Evolutionary conservation across 2,113 vertebrate genomes (phyloP), one percentile per base, ranked within the genome.

Genomic region (Gallinago undulata): DNA sequence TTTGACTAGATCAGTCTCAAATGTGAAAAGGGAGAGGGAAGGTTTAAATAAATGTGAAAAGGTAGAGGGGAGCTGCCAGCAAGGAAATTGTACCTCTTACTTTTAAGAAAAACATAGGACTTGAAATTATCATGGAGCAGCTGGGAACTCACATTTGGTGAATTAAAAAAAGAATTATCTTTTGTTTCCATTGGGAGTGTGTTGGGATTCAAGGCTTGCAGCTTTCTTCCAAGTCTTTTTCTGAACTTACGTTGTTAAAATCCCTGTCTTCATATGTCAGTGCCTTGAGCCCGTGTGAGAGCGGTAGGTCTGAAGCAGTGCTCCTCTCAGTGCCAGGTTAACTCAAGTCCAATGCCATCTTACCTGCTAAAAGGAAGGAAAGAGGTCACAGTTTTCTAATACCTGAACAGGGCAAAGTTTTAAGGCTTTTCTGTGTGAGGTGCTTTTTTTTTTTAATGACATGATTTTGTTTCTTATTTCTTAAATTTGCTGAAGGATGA

Each of bases 231-330:
- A 0, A 22, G 19, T 78, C 16, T n/a, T 82, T 68, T 87, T 79
- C 31, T 11, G 21, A 51, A 3, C 7, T 84, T 68, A 48, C 0
- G 0, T 31, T 45, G 11, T 50, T 89, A 53, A 97, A 94, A 66
- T 80, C 80, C 22, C 6, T 41, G 43, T 62, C 64, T 94, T 57
- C 62, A 37, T 91, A 11, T 79, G 84, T 84, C 73, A 74, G 24
- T 67, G 69, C 90, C 87, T 83, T 53, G 88, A 47, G 96, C 90
- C 93, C 85, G 84, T 74, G 75, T 73, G 78, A 90, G 92, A 95
- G 85, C 94, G 94, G 91, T 57, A 77, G 79, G 89, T 92, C 73
- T 72, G 60, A 60, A 63, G 51, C 35, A 63, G 6, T 43, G 69
- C 57, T 18, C 30, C 19, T 80, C 39, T 66, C 45, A 60, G 31